Evolutionary conservation across 1,140 invertebrate genomes (phyloP).

Genomic region (Zaprionus ornatus): DNA sequence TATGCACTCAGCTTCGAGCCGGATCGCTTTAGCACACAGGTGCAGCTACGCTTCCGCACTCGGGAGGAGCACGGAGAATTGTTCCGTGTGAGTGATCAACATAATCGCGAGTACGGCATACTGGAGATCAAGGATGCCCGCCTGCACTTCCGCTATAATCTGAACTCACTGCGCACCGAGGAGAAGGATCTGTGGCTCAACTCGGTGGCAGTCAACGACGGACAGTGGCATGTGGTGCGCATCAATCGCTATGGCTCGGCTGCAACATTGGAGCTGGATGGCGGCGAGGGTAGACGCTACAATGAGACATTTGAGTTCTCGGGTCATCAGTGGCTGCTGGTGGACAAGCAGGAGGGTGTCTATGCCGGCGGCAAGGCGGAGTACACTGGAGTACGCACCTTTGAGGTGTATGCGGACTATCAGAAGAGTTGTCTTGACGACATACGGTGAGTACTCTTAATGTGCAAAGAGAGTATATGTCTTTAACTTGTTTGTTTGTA

Average conservation of each 20-base stretch:
- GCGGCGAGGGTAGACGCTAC: slow-evolving; percentile 96
- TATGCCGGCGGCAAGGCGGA: slow-evolving; percentile 97
- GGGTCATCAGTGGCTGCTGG: slow-evolving; percentile 95
- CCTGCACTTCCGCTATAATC: slow-evolving; percentile 95
- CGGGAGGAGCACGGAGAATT: slow-evolving; percentile 96
- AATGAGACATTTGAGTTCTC: slow-evolving; percentile 96
- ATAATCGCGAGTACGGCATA: slow-evolving; percentile 97
- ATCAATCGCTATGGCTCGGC: slow-evolving; percentile 96
- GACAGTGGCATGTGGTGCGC: slow-evolving; percentile 97
- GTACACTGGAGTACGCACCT: slow-evolving; percentile 95
- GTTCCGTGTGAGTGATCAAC: slow-evolving; percentile 96
- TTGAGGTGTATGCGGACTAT: slow-evolving; percentile 97
- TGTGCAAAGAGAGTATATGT: too few relatives aligned
- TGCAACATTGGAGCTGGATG: slow-evolving; percentile 96
- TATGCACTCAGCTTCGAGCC: slow-evolving; percentile 97
- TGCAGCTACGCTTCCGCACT: slow-evolving; percentile 96
- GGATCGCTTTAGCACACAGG: slow-evolving; percentile 94
- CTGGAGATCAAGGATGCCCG: slow-evolving; percentile 96
- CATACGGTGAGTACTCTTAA: slow-evolving; percentile 86
- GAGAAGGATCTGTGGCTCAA: slow-evolving; percentile 96
- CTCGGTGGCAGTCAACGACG: slow-evolving; percentile 95
- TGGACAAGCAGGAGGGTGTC: slow-evolving; percentile 97
- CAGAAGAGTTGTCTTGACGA: slow-evolving; percentile 90
- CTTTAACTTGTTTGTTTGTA: too few relatives aligned
- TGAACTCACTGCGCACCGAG: slow-evolving; percentile 95